These are phyloP conservation scores for Chaetorhynchus papuensis DNA, from an alignment of 2,113 vertebrate species.

Conservation along the genomic window DNA sequence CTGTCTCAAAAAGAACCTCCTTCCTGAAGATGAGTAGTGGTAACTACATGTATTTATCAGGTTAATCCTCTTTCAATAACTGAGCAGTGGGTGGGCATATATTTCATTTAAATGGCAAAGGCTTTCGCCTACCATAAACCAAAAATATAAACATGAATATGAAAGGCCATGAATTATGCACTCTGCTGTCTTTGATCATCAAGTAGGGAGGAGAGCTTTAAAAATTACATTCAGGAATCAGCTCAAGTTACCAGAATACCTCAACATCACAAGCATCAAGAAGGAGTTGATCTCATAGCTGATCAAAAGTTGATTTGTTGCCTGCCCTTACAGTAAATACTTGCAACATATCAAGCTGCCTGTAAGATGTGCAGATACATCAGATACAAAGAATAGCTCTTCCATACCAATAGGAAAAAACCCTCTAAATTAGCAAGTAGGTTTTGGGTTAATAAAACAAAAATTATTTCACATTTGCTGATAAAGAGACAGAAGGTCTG, in stretches of 20 bases:
- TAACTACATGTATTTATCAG: not conserved
- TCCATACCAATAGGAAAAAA: not conserved
- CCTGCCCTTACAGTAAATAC: not conserved
- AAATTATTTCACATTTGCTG: not conserved
- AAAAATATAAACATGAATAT: slow-evolving; percentile 47
- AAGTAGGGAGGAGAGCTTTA: not conserved
- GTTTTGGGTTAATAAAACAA: not conserved
- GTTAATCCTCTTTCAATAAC: not conserved
- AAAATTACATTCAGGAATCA: not conserved
- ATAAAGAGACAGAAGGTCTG: not conserved
- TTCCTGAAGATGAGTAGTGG: not conserved
- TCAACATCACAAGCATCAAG: not conserved
- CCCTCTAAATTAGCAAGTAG: not conserved
- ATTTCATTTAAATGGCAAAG: slow-evolving; percentile 28
- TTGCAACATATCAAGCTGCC: not conserved
- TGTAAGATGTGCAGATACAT: not conserved
- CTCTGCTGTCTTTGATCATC: slow-evolving; percentile 16
- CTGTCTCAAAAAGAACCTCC: not conserved
- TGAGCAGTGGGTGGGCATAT: not conserved
- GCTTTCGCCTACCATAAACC: not conserved
- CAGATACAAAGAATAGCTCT: not conserved
- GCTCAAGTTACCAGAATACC: not conserved
- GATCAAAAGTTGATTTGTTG: slow-evolving; percentile 24
- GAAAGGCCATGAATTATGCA: slow-evolving; percentile 38
- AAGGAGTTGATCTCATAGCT: not conserved